Conservation (phyloP, 2,797 vertebrate genomes). For the Apogon hyalosoma region DNA sequence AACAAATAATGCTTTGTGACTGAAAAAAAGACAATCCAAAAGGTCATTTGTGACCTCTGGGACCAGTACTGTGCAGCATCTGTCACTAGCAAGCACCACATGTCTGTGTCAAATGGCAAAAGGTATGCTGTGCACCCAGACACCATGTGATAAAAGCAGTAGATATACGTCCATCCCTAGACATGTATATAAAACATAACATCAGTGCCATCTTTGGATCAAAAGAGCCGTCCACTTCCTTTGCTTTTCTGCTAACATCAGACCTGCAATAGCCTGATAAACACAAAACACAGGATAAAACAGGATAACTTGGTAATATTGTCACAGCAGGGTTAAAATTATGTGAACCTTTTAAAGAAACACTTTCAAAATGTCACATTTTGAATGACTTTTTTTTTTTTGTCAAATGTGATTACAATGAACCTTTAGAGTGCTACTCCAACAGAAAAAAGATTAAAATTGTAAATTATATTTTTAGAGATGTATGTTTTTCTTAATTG, state of each 20-base stretch:
- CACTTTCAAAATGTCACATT: background rate
- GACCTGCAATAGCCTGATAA: constrained; percentile 6
- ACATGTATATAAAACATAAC: background rate
- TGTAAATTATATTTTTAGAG: background rate
- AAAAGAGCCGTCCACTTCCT: constrained; percentile 23
- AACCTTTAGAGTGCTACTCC: constrained; percentile 12
- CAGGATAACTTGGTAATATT: constrained; percentile 17
- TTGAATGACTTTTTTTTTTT: background rate
- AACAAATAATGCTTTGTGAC: constrained; percentile 83
- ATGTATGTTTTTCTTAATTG: constrained; percentile 9
- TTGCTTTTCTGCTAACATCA: constrained; percentile 38
- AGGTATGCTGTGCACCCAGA: constrained; percentile 59
- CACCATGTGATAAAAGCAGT: constrained; percentile 56
- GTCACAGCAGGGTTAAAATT: constrained; percentile 5
- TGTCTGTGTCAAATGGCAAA: constrained; percentile 80
- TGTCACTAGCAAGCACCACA: constrained; percentile 75
- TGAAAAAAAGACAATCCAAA: constrained; percentile 76
- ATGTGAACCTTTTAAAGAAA: constrained; percentile 11
- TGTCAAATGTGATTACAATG: constrained; percentile 21
- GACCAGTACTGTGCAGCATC: constrained; percentile 75
- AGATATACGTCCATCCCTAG: constrained; percentile 16
- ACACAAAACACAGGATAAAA: too few species aligned
- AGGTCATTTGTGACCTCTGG: constrained; percentile 84
- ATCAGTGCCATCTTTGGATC: constrained; percentile 44
- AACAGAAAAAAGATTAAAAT: constrained; percentile 7